phyloP scores from a whole-genome alignment of 2,888 invertebrate species.

The Cyclophora albipunctata region DNA sequence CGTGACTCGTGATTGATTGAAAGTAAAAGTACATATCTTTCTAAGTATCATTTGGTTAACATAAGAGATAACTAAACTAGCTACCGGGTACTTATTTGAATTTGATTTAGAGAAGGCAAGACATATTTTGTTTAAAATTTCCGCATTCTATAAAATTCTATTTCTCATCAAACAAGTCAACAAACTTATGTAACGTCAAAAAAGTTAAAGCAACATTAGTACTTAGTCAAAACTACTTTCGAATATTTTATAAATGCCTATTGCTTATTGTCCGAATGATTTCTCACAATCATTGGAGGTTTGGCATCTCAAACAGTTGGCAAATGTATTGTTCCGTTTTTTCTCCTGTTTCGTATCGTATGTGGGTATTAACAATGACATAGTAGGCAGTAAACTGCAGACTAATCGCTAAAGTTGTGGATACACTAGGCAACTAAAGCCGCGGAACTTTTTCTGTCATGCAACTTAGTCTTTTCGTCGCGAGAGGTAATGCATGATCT shows the following conservation, averaged over 20 bases:
- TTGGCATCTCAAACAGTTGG: conserved; percentile 30
- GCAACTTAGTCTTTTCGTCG: neutral
- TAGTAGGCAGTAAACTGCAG: conserved; percentile 37
- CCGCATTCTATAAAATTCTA: no score
- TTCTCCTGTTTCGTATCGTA: conserved; percentile 34
- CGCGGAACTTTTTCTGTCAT: no score
- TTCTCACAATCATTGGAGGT: conserved; percentile 31
- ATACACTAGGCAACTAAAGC: neutral
- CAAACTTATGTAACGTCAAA: no score
- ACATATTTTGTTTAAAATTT: no score
- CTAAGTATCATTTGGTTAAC: no score
- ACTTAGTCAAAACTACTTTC: conserved; percentile 1
- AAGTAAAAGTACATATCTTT: no score
- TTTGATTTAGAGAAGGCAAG: no score
- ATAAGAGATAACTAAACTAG: no score
- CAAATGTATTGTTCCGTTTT: conserved; percentile 55
- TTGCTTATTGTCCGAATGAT: conserved; percentile 20
- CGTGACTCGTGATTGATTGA: no score
- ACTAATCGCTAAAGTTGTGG: neutral
- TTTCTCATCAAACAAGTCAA: no score
- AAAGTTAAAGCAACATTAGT: no score
- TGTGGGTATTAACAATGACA: conserved; percentile 41
- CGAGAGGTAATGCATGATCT: neutral
- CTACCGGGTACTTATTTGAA: no score
- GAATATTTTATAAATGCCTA: neutral